Evolutionary conservation across 2,888 invertebrate genomes (phyloP), one percentile per base, ranked within the genome.

Genomic region (Apantesis nais): DNA sequence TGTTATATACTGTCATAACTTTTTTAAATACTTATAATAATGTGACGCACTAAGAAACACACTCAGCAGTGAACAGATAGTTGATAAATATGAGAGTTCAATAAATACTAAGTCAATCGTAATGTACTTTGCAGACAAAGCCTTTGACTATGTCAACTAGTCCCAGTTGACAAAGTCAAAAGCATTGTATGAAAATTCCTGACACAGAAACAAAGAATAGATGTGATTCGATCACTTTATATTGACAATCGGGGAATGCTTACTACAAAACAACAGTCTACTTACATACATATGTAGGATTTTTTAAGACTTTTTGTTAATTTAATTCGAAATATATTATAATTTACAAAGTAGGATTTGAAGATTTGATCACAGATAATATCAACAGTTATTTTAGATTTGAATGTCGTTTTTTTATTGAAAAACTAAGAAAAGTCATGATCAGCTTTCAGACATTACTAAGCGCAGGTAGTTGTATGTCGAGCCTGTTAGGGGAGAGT

Each of bases 121-220:
- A 62, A 62, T 41, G 14, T 62, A 25, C 29, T 62, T 62, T 41
- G 25, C 25, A 62, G 39, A 25, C 25, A 39, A 62, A 62, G 41
- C 39, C 29, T 62, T 41, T 19, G 39, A 62, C 37, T 62, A 25
- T 39, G 16, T 62, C 62, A 14, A 25, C 25, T 41, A 48, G 22
- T 48, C 48, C 48, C 48, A 48, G 8, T 48, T 48, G 48, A 22
- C 3, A 14, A 5, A 48, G 9, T 22, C 48, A 22, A 48, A 48
- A 48, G 22, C 22, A 22, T 48, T 48, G 48, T 48, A 19, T 29
- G 16, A 41, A 62, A 19, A 62, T 62, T 19, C 39, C 29, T 63
- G 63, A 41, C 29, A 22, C 22, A 11, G 63, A 12, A 44, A 41
- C 41, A 9, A 62, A 16, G 39, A 63, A 63, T 41, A 3, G 16